phyloP scores from a whole-genome alignment of 2,888 invertebrate genomes.

The Mesorhabditis belari region DNA sequence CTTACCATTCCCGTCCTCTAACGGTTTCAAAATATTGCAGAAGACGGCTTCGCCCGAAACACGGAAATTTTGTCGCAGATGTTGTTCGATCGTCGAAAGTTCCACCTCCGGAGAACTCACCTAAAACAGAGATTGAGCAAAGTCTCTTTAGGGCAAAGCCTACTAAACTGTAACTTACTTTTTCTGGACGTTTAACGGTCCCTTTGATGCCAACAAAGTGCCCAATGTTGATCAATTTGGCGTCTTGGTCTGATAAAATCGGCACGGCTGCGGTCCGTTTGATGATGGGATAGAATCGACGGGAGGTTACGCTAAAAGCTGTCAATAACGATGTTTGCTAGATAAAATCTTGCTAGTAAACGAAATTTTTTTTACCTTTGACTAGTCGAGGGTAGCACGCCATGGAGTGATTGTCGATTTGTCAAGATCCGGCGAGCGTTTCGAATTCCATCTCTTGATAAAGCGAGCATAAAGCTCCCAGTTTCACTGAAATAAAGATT shows the following conservation, averaged over 20 bases:
- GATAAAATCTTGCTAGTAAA: no score
- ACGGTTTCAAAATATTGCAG: conserved; percentile 15
- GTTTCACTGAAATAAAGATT: no score
- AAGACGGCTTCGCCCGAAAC: conserved; percentile 20
- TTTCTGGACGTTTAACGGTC: neutral
- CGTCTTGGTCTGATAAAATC: neutral
- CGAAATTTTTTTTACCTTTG: no score
- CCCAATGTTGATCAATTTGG: neutral
- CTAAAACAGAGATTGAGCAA: neutral
- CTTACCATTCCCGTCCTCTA: conserved; percentile 19
- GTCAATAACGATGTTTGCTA: no score
- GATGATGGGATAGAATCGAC: neutral
- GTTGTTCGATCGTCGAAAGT: conserved; percentile 18
- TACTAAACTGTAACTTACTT: no score
- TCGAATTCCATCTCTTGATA: no score
- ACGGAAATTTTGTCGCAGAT: conserved; percentile 16
- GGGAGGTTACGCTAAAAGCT: neutral
- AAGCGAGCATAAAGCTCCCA: no score
- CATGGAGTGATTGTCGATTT: no score
- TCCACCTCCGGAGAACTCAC: conserved; percentile 18
- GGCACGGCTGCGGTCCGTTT: neutral
- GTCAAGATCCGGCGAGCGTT: no score
- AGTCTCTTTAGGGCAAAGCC: no score
- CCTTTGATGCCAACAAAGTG: neutral
- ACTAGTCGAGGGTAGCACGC: no score